Evolutionary conservation across 2,888 invertebrate genomes (phyloP).

Genomic region (Hoplodrina ambigua): DNA sequence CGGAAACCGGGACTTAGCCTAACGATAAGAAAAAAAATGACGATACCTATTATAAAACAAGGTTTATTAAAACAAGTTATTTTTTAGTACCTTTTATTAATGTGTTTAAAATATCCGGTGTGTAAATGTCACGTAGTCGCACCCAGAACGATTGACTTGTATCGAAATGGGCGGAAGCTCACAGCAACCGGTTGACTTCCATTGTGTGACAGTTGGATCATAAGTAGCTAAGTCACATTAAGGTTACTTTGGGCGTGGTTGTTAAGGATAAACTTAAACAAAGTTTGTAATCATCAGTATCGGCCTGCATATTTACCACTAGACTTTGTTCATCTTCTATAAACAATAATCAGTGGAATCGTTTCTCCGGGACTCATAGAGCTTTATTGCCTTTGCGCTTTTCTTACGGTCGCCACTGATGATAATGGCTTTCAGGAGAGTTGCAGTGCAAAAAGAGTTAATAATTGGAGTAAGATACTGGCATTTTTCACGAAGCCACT

Average conservation of each 20-base stretch:
- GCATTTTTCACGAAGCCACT: too few species aligned
- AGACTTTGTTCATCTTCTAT: background rate
- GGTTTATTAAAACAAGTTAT: constrained; percentile 7
- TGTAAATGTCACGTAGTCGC: constrained; percentile 45
- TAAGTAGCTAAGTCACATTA: constrained; percentile 37
- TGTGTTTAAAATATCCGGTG: constrained; percentile 44
- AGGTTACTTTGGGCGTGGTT: constrained; percentile 19
- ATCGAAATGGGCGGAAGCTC: constrained; percentile 53
- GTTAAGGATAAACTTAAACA: background rate
- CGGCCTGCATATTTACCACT: background rate
- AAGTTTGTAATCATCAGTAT: background rate
- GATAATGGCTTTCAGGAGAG: too few species aligned
- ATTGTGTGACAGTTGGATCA: constrained; percentile 31
- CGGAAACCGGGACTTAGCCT: background rate
- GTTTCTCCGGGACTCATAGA: too few species aligned
- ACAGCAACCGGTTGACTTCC: constrained; percentile 26
- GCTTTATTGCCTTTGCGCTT: too few species aligned
- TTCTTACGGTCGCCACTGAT: too few species aligned
- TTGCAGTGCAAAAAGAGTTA: too few species aligned
- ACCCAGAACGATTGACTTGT: constrained; percentile 37
- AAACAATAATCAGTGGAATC: background rate
- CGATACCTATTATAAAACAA: background rate
- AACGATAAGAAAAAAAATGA: background rate
- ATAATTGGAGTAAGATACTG: too few species aligned
- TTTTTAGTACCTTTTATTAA: constrained; percentile 11